These are phyloP conservation scores for Meliscaeva auricollis DNA, from an alignment of 2,888 invertebrate species.

Conservation along the genomic window DNA sequence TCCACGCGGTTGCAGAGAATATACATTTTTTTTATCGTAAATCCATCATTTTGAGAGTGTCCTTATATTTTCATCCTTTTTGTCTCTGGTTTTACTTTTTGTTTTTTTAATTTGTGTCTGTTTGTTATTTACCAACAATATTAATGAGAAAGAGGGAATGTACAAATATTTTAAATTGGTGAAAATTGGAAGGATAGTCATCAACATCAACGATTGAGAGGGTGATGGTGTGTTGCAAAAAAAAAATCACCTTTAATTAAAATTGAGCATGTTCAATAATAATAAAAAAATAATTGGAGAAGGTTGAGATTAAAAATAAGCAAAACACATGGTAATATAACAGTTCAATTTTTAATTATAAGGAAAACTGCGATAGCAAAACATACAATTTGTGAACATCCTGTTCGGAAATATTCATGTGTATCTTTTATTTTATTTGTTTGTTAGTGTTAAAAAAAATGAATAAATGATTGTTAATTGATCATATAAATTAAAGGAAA, in stretches of 20 bases:
- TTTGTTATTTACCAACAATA: not conserved
- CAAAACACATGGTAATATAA: not conserved
- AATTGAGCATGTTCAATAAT: slow-evolving; percentile 11
- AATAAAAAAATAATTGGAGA: not conserved
- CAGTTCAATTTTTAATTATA: slow-evolving; percentile 26
- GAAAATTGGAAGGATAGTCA: slow-evolving; percentile 36
- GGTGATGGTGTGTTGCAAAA: slow-evolving; percentile 3
- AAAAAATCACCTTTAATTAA: slow-evolving; percentile 27
- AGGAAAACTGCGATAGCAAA: not conserved
- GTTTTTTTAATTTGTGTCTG: slow-evolving; percentile 14
- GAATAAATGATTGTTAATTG: slow-evolving; percentile 33
- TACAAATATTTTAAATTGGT: slow-evolving; percentile 25
- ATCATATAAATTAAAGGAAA: slow-evolving; percentile 19
- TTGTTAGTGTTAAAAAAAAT: not conserved
- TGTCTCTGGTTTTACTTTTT: not conserved
- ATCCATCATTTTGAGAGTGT: slow-evolving; percentile 27
- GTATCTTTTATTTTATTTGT: not conserved
- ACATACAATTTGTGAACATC: slow-evolving; percentile 26
- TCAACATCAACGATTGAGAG: slow-evolving; percentile 20
- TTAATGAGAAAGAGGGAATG: slow-evolving; percentile 5
- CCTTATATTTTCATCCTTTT: not conserved
- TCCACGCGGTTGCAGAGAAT: not conserved
- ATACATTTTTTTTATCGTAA: slow-evolving; percentile 5
- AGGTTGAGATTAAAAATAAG: not conserved
- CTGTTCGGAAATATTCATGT: not conserved